Conservation (phyloP, 2,888 invertebrate species). For the Choristoneura rosaceana region DNA sequence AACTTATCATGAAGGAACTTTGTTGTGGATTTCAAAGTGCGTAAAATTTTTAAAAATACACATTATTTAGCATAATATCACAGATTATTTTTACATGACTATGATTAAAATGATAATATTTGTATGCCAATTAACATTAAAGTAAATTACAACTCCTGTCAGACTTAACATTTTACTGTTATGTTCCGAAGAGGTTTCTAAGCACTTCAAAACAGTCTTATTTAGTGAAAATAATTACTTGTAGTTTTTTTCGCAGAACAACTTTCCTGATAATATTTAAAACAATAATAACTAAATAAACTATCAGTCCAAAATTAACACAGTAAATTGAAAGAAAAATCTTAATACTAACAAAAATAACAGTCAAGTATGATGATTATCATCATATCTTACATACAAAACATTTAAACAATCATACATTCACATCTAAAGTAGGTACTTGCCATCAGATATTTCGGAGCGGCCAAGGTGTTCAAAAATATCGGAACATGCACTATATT, state of each 20-base stretch:
- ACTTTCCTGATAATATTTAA: background rate
- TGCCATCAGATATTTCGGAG: too few species aligned
- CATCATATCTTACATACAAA: background rate
- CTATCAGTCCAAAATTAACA: slow-evolving; percentile 19
- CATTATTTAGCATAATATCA: slow-evolving; percentile 38
- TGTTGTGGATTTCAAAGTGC: background rate
- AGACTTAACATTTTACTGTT: background rate
- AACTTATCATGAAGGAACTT: background rate
- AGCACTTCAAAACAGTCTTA: background rate
- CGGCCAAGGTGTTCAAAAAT: too few species aligned
- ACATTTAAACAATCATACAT: background rate
- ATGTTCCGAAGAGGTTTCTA: background rate
- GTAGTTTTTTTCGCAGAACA: background rate
- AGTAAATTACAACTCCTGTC: background rate
- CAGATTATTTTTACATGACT: slow-evolving; percentile 30
- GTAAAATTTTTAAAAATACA: slow-evolving; percentile 17
- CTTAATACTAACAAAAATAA: background rate
- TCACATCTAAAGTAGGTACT: too few species aligned
- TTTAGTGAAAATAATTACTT: too few species aligned
- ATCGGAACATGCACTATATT: too few species aligned
- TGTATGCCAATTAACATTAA: background rate
- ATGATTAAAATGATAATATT: background rate
- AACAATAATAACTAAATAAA: slow-evolving; percentile 7
- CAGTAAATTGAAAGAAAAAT: background rate
- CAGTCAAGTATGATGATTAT: background rate